Evolutionary conservation across 2,888 invertebrate genomes (phyloP), one percentile per base, ranked within the genome.

Genomic region (Papilio protenor): DNA sequence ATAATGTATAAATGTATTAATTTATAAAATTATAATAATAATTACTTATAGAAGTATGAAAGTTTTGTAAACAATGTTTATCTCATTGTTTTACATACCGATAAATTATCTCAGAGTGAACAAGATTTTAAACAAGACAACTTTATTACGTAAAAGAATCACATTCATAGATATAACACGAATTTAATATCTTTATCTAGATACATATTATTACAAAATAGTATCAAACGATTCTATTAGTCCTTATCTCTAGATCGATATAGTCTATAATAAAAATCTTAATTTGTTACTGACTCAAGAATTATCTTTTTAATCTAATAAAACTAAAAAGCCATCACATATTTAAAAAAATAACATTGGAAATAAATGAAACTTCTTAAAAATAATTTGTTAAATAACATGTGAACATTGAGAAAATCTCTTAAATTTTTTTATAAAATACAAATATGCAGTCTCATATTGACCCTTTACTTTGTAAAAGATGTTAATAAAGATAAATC

Each of bases 131-230:
- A 23, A 3, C 23, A 23, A 59, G 27, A 59, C 2, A 18, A 52
- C 16, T 18, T 18, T 27, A 27, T 27, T 3, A 14, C 23, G 23
- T n/a, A 5, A 57, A 61, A 61, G 16, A 61, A 61, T 61, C 16
- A 61, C 61, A 27, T 61, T 27, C 61, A 61, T 16, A 61, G 61
- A 61, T 61, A 61, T 61, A 27, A 61, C 61, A 61, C 61, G 61
- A 61, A 27, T 16, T 3, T 59, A 59, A 23, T 27, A 61, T 16
- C 27, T 27, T 27, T 4, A 61, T 61, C 21, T 59, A 6, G 23
- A 59, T 11, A 61, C 2, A 27, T 23, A 23, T 61, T 61, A 61
- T 61, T 27, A 27, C 61, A 27, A 61, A 61, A 27, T 59, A 14
- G 5, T 59, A 27, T 14, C 2, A 21, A 8, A 27, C 0, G 27